Conservation (phyloP, 2,797 vertebrate genomes). For the Toxotes lorentzi region DNA sequence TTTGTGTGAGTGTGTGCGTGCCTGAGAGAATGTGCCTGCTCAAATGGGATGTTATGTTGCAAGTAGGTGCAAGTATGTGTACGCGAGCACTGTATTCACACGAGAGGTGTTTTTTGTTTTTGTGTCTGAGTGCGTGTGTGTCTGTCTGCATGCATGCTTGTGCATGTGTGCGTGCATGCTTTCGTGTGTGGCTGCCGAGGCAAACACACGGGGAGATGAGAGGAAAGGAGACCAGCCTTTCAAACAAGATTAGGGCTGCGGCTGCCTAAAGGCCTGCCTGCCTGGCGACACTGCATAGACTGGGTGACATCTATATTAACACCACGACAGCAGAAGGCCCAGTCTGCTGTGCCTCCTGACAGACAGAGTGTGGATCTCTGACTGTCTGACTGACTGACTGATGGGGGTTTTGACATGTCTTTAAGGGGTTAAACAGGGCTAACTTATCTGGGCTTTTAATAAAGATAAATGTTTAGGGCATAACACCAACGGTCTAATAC, state of each 20-base stretch:
- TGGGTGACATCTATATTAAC: conserved; percentile 78
- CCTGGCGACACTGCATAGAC: conserved; percentile 69
- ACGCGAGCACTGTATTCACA: conserved; percentile 40
- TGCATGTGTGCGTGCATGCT: conserved; percentile 33
- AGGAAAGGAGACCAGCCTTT: conserved; percentile 78
- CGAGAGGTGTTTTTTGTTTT: conserved; percentile 17
- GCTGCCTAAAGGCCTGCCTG: conserved; percentile 76
- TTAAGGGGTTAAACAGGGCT: conserved; percentile 40
- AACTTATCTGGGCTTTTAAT: conserved; percentile 34
- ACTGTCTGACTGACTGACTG: conserved; percentile 39
- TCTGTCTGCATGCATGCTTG: conserved; percentile 24
- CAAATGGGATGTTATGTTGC: conserved; percentile 69
- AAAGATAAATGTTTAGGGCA: neutral
- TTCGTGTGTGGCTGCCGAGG: conserved; percentile 54
- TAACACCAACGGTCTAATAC: conserved; percentile 2
- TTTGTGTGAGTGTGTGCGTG: conserved; percentile 55
- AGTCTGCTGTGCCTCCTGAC: conserved; percentile 53
- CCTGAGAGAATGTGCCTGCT: conserved; percentile 62
- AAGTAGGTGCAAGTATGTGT: conserved; percentile 57
- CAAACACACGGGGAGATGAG: conserved; percentile 71
- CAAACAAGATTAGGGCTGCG: conserved; percentile 77
- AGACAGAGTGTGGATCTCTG: conserved; percentile 27
- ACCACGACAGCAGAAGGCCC: conserved; percentile 49
- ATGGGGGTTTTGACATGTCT: conserved; percentile 33
- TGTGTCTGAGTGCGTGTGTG: neutral